Conservation (phyloP, 2,888 invertebrate genomes). For the Rotaria socialis region DNA sequence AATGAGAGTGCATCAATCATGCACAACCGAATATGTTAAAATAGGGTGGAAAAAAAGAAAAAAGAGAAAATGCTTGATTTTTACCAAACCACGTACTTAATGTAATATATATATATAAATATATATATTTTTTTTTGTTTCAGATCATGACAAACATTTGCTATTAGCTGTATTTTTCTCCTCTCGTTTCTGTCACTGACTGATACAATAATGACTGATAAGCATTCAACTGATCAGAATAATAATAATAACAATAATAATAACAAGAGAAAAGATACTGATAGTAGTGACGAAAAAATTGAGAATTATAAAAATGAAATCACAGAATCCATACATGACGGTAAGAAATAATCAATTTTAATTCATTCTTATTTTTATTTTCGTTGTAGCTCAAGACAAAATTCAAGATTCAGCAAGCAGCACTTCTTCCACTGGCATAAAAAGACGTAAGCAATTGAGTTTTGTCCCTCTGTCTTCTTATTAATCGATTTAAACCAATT, state of each 20-base stretch:
- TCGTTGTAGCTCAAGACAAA: neutral
- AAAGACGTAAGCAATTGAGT: neutral
- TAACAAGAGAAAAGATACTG: neutral
- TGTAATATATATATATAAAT: neutral
- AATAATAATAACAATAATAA: neutral
- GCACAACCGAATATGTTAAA: neutral
- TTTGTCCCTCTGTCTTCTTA: neutral
- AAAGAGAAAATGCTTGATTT: too few relatives aligned
- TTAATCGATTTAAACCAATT: too few relatives aligned
- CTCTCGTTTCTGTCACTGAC: neutral
- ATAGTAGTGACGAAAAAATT: slow-evolving; percentile 11
- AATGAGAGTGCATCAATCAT: neutral
- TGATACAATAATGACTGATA: slow-evolving; percentile 20
- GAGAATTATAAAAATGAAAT: neutral
- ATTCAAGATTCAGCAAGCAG: neutral
- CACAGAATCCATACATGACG: neutral
- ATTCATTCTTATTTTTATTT: neutral
- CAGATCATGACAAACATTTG: slow-evolving; percentile 13
- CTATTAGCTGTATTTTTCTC: neutral
- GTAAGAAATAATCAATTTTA: neutral
- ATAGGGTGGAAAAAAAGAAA: neutral
- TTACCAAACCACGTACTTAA: neutral
- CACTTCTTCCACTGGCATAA: neutral
- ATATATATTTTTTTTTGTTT: neutral
- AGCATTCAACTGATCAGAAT: slow-evolving; percentile 8